A percentile compares a stretch with the other conserved stretches of the same genome.
These are phyloP conservation scores for Oryzias woworae DNA, from an alignment of 2,113 vertebrate species.

Conservation along the genomic window DNA sequence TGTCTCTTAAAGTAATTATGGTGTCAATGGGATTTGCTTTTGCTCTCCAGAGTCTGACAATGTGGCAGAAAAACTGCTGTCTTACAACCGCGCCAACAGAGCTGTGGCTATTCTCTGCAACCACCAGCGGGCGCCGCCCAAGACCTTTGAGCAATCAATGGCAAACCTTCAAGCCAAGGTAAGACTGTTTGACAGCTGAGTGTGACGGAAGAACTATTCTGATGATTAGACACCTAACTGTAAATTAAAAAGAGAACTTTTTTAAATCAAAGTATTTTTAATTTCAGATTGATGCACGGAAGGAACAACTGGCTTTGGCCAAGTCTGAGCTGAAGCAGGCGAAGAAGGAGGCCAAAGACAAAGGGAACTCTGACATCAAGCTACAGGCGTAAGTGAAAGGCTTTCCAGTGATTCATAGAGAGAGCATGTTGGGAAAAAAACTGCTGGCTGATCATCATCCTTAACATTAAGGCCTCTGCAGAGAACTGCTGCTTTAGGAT, in stretches of 20 bases:
- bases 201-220: background rate
- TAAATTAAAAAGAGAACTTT: background rate
- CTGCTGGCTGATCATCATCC: background rate
- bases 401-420: background rate
- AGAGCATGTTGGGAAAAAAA: background rate
- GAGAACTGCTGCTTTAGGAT: too few species aligned
- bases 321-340: slow-evolving; percentile 71
- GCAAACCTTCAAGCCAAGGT: slow-evolving; percentile 80
- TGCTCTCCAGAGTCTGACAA: slow-evolving; percentile 63
- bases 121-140: slow-evolving; percentile 82
- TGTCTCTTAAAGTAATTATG: slow-evolving; percentile 2
- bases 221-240: background rate
- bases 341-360: slow-evolving; percentile 69
- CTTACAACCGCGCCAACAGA: slow-evolving; percentile 81
- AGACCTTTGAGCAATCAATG: slow-evolving; percentile 83
- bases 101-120: slow-evolving; percentile 82
- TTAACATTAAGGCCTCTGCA: too few species aligned
- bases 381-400: slow-evolving; percentile 45
- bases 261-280: background rate
- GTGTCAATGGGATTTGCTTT: slow-evolving; percentile 5
- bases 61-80: slow-evolving; percentile 75
- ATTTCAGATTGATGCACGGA: slow-evolving; percentile 66
- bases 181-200: background rate
- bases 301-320: slow-evolving; percentile 66
- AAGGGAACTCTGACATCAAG: slow-evolving; percentile 55